Evolutionary conservation across 2,888 invertebrate species (phyloP).

Genomic region (Pollenia griseotomentosa): DNA sequence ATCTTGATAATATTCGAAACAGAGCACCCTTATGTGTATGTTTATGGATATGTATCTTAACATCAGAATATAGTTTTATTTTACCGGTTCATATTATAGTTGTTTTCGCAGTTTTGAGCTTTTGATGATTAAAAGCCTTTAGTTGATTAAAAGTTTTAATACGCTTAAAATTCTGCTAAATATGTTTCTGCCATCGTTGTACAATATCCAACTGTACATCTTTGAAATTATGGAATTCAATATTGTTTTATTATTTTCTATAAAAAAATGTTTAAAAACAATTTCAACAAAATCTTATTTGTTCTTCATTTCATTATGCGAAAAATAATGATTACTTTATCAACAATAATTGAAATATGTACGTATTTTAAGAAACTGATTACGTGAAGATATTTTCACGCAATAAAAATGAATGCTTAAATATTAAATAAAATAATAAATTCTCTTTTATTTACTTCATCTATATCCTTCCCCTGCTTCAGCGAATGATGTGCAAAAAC

Average conservation of each 20-base stretch:
- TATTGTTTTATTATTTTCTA: neutral
- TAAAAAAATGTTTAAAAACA: neutral
- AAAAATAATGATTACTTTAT: constrained; percentile 23
- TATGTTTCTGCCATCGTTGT: too few relatives aligned
- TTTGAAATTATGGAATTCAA: neutral
- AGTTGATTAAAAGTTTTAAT: too few relatives aligned
- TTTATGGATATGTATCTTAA: too few relatives aligned
- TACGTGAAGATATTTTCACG: constrained; percentile 48
- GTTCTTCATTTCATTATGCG: constrained; percentile 2
- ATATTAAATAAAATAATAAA: constrained; percentile 23
- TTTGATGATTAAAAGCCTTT: too few relatives aligned
- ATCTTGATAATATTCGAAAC: too few relatives aligned
- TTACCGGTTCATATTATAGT: too few relatives aligned
- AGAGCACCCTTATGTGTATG: too few relatives aligned
- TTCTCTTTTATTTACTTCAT: neutral
- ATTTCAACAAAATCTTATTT: neutral
- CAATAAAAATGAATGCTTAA: constrained; percentile 36
- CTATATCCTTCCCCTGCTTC: neutral
- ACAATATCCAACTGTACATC: too few relatives aligned
- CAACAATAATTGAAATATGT: constrained; percentile 38
- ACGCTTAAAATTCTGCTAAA: too few relatives aligned
- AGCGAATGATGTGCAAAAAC: neutral
- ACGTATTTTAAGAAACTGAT: constrained; percentile 26
- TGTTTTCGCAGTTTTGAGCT: too few relatives aligned
- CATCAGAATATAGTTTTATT: too few relatives aligned